Conservation (phyloP, 2,888 invertebrate genomes). For the Scaptodrosophila latifasciaeformis region DNA sequence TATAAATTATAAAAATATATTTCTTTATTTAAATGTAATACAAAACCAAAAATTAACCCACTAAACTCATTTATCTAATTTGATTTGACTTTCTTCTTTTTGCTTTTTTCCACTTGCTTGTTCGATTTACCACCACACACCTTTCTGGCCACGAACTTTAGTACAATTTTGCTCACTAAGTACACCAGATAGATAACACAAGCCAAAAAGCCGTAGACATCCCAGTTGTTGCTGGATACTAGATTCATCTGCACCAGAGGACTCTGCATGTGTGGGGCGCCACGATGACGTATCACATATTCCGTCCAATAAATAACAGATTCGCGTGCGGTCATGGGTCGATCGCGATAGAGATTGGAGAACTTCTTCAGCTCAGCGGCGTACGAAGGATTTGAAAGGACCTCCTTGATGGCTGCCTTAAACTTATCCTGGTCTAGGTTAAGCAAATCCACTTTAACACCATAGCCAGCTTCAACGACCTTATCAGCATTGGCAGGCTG, state of each 20-base stretch:
- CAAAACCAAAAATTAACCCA: no score
- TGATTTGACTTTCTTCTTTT: no score
- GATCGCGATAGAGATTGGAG: conserved; percentile 77
- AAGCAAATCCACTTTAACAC: conserved; percentile 46
- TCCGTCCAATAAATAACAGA: conserved; percentile 78
- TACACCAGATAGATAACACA: conserved; percentile 26
- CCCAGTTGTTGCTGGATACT: conserved; percentile 75
- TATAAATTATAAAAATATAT: background rate
- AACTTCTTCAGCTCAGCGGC: conserved; percentile 70
- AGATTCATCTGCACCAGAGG: conserved; percentile 75
- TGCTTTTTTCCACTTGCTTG: no score
- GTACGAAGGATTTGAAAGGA: conserved; percentile 61
- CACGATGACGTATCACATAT: conserved; percentile 78
- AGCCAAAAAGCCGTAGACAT: conserved; percentile 68
- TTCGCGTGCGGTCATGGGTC: conserved; percentile 76
- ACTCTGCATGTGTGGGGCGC: conserved; percentile 77
- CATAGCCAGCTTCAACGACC: conserved; percentile 59
- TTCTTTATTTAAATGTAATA: no score
- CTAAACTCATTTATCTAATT: no score
- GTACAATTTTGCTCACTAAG: conserved; percentile 27
- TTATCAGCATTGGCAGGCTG: conserved; percentile 65
- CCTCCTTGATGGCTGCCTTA: conserved; percentile 47
- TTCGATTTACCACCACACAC: conserved; percentile 29
- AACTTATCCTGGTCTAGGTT: conserved; percentile 44
- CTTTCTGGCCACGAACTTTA: conserved; percentile 41